Evolutionary conservation across 2,888 invertebrate genomes (phyloP), one percentile per base, ranked within the genome.

Genomic region (Apotomis turbidana): DNA sequence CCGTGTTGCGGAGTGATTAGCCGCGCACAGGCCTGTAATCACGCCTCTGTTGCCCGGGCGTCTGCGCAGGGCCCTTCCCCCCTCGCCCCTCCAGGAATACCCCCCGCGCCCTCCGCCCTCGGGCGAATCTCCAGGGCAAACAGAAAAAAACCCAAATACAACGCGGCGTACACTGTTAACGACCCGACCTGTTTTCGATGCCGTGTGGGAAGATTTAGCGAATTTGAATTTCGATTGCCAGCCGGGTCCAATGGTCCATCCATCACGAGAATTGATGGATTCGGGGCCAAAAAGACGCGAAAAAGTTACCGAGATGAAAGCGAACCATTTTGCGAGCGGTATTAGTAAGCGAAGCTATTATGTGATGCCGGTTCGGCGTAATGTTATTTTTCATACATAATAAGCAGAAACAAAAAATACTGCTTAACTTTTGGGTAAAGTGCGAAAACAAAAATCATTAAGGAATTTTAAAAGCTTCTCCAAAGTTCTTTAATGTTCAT

Each of bases 241-340:
- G 85, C 71, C 83, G 78, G 81, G 81, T 83, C 85, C 87, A 85
- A 85, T 83, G 90, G 86, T 86, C 87, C 93, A 93, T 93, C 92
- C 93, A 92, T 93, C 93, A 92, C 83, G 79, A 85, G 90, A 92
- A 93, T 93, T 93, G 93, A 93, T 93, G 93, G 90, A 93, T 91
- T 91, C 79, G 86, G 91, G 88, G 79, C 91, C 90, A 93, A 93
- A 93, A 93, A 87, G 89, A 90, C 76, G 84, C 83, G 85, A 86
- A 87, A 89, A 86, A 88, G 81, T 81, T 80, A 71, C 79, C 81
- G 85, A 87, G 89, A 91, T 90, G 90, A 90, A 91, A 91, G 91
- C 86, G 85, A 83, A 79, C 86, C 84, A 88, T 89, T 91, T 88
- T 81, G 84, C 81, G 85, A 87, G 87, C 83, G 83, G 85, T 87